Conservation (phyloP, 2,888 invertebrate genomes). For the Monochamus alternatus region DNA sequence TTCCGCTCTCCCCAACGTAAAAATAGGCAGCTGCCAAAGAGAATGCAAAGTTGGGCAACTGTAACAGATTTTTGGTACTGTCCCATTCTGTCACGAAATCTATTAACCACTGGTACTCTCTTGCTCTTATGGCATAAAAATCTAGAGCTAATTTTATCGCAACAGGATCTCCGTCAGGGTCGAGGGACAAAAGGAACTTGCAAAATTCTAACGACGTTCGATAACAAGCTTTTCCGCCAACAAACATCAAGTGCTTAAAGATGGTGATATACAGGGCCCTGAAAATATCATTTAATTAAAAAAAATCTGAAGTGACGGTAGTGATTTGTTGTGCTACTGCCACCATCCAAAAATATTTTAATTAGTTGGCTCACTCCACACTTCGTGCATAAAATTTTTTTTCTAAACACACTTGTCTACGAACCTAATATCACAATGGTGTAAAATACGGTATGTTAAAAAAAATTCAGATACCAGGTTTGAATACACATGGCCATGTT, state of each 20-base stretch:
- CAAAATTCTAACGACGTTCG: conserved; percentile 91
- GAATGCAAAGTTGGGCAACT: conserved; percentile 91
- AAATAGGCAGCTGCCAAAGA: conserved; percentile 85
- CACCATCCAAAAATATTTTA: no score
- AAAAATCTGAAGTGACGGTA: background rate
- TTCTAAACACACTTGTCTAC: no score
- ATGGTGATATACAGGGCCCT: conserved; percentile 85
- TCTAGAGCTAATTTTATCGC: conserved; percentile 86
- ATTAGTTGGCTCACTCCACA: no score
- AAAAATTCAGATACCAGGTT: no score
- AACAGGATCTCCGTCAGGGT: conserved; percentile 84
- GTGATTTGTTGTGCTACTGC: no score
- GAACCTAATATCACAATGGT: no score
- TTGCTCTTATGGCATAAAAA: conserved; percentile 85
- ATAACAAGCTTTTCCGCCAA: conserved; percentile 86
- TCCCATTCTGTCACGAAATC: conserved; percentile 74
- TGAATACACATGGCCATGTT: no score
- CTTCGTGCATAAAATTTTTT: no score
- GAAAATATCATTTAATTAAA: conserved; percentile 56
- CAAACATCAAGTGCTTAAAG: conserved; percentile 85
- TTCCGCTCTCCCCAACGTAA: conserved; percentile 70
- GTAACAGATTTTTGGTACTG: conserved; percentile 78
- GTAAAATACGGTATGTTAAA: no score
- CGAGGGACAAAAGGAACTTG: conserved; percentile 85
- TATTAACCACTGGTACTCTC: conserved; percentile 81